phyloP scores from a whole-genome alignment of 2,113 vertebrate genomes.

The Coptodon rendalli region DNA sequence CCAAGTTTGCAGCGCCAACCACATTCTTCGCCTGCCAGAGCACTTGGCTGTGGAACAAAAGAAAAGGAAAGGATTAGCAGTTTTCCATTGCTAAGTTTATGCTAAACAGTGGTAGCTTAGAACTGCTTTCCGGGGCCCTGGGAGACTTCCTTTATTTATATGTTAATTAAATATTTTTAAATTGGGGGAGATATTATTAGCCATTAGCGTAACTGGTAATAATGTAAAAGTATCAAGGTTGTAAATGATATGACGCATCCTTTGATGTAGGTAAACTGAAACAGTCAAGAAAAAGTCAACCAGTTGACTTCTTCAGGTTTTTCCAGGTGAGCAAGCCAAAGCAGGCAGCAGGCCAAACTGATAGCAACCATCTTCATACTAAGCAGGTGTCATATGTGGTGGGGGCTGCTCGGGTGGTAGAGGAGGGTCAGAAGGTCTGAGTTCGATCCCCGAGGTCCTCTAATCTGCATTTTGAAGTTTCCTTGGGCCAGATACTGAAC shows the following conservation, averaged over 20 bases:
- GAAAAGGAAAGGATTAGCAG: conserved; percentile 22
- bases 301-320: not conserved
- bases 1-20: conserved; percentile 12
- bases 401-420: not conserved
- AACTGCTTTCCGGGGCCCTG: not conserved
- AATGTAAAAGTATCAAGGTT: not conserved
- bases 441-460: not conserved
- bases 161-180: not conserved
- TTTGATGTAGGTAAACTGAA: not conserved
- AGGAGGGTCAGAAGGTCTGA: not conserved
- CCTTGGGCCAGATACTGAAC: not conserved
- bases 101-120: conserved; percentile 8
- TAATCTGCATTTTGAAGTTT: not conserved
- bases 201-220: not conserved
- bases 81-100: conserved; percentile 27
- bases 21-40: conserved; percentile 25
- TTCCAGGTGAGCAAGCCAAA: not conserved
- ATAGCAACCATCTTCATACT: not conserved
- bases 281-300: not conserved
- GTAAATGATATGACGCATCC: not conserved
- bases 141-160: not conserved
- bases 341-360: not conserved
- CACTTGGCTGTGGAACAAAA: conserved; percentile 33
- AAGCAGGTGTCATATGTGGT: not conserved
- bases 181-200: not conserved